Percentiles rank a stretch among this genome's conserved stretches.
Conservation (phyloP, 2,113 vertebrate genomes). For the Panthera tigris region DNA sequence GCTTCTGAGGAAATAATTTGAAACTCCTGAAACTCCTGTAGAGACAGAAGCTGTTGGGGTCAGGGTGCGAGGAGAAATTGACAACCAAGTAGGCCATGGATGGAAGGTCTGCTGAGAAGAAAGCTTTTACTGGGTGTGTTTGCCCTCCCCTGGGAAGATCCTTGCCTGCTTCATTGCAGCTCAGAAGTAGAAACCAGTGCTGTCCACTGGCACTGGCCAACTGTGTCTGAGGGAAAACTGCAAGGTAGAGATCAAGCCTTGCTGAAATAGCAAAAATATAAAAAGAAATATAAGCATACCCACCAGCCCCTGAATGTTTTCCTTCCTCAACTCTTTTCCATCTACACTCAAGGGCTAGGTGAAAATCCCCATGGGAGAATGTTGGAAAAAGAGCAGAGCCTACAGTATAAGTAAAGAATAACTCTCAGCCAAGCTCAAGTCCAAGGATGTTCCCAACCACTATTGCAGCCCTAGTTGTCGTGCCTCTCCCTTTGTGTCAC, state of each 20-base stretch:
- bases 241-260: background rate
- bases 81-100: background rate
- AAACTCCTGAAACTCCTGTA: background rate
- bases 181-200: background rate
- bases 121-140: background rate
- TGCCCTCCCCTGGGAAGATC: background rate
- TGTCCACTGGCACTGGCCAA: background rate
- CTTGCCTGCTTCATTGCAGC: background rate
- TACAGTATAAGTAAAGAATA: background rate
- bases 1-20: background rate
- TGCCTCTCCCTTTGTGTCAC: background rate
- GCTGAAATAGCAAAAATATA: background rate
- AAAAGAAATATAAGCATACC: background rate
- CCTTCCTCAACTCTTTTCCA: background rate
- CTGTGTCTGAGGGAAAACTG: background rate
- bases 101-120: background rate
- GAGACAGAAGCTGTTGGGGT: background rate
- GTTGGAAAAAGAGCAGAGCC: background rate
- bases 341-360: background rate
- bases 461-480: background rate
- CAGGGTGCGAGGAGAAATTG: background rate
- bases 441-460: background rate
- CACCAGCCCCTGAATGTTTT: background rate
- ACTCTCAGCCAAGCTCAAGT: background rate
- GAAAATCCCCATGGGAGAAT: background rate